A percentile compares a stretch with the other conserved stretches of the same genome.
Conservation (phyloP, 2,113 vertebrate genomes). For the Notarius quadriscutis region DNA sequence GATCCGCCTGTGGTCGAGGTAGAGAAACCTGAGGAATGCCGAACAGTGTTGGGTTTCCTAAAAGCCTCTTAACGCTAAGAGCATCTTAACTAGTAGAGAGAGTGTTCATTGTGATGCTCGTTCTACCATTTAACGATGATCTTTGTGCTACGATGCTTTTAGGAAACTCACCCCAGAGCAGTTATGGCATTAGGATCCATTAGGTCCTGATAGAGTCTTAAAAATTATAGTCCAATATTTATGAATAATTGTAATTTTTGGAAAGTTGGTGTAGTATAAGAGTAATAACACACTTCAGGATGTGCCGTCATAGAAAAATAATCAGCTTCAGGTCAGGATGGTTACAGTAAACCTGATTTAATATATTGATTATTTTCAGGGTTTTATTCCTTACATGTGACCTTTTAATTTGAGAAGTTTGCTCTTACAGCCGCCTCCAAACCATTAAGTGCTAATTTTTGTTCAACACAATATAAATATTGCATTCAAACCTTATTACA, state of each 20-base stretch:
- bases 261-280: background rate
- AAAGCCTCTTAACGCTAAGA: too few relatives aligned
- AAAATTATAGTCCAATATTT: too few relatives aligned
- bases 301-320: background rate
- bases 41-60: too few relatives aligned
- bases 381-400: background rate
- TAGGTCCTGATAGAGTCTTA: too few relatives aligned
- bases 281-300: background rate
- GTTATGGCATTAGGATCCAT: too few relatives aligned
- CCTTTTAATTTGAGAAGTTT: background rate
- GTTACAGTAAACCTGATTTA: background rate
- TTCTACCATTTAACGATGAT: too few relatives aligned
- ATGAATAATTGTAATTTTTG: background rate
- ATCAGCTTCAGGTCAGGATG: background rate
- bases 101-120: too few relatives aligned
- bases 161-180: too few relatives aligned
- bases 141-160: too few relatives aligned
- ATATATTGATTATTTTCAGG: background rate
- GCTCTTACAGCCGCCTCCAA: background rate
- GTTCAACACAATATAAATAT: background rate
- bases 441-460: background rate
- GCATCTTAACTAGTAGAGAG: too few relatives aligned
- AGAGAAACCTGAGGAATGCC: too few relatives aligned
- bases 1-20: too few relatives aligned
- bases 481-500: background rate